Evolutionary conservation across 2,797 vertebrate species (phyloP).

Genomic region (Anguilla megastoma): DNA sequence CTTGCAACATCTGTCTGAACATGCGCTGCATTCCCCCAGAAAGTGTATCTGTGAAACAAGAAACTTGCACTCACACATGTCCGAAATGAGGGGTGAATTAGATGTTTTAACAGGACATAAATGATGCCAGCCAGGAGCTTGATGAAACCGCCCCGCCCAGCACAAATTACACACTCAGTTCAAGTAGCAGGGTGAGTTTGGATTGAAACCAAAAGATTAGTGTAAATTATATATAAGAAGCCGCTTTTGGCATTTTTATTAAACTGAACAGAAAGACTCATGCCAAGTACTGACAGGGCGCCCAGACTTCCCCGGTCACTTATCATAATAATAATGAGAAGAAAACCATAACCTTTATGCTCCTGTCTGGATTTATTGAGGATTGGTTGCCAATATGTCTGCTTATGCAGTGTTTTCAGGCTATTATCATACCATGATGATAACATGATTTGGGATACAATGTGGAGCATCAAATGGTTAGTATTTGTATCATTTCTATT

Average conservation of each 20-base stretch:
- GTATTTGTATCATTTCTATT: neutral
- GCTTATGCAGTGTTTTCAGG: neutral
- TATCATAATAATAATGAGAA: neutral
- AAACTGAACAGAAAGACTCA: neutral
- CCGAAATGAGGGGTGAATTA: neutral
- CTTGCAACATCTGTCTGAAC: neutral
- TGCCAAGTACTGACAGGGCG: neutral
- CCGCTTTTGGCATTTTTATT: neutral
- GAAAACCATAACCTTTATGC: neutral
- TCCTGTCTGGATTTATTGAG: neutral
- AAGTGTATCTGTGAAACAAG: slow-evolving; percentile 6
- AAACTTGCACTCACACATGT: neutral
- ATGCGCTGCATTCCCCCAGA: neutral
- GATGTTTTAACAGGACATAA: neutral
- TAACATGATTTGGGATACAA: neutral
- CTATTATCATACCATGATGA: neutral
- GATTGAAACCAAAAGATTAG: neutral
- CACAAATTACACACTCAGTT: neutral
- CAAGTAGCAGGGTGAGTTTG: neutral
- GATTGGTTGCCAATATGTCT: slow-evolving; percentile 1
- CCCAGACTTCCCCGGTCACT: neutral
- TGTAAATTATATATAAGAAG: neutral
- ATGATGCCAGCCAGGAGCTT: neutral
- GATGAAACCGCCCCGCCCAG: neutral
- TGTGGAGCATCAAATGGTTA: neutral